Evolutionary conservation across 2,797 vertebrate genomes (phyloP), one percentile per base, ranked within the genome.

Genomic region (Hydrocynus forskahlii): DNA sequence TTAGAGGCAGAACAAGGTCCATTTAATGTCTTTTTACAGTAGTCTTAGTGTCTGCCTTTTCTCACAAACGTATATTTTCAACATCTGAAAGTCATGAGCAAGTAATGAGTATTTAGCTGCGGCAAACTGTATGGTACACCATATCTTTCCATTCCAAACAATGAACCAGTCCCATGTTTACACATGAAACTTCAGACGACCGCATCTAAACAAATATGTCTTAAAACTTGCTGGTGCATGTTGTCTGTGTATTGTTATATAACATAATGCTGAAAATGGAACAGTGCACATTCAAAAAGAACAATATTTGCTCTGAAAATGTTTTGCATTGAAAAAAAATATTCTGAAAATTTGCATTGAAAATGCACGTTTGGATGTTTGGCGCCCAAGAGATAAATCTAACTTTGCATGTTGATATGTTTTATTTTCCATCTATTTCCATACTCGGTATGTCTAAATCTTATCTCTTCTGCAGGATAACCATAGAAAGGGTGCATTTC

Each of bases 81-180:
- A 67, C 60, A 23, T 57, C 60, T 75, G 52, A 79, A 57, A 74
- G 52, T 54, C 67, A 17, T 38, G 35, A 43, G 55, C 14, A 72
- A 43, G 66, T 72, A 59, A 67, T 78, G 43, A 52, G 52, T 76
- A 62, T 80, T 55, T 40, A 75, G 63, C 57, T 60, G 23, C 75
- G 74, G 74, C 66, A 78, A 70, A 3, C 67, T 54, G 57, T 19
- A 62, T 60, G 71, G 54, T 17, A 70, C 57, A 75, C 70, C 64
- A 59, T 9, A 1, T 52, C 21, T 69, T 83, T 86, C 80, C 80
- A 66, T 64, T 73, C 80, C 57, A 81, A 75, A 81, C 19, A 55
- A 17, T 43, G 45, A 80, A 70, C 62, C 60, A 55, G 23, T 19
- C n/a, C 55, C 48, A 48, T 78, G 43, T 80, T 19, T 64, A 62